Evolutionary conservation across 30 jellyfish, hydroid and myxozoan species (phyloP), one percentile per base, ranked within the genome.

Genomic region (Pseudorhiza aurosa): DNA sequence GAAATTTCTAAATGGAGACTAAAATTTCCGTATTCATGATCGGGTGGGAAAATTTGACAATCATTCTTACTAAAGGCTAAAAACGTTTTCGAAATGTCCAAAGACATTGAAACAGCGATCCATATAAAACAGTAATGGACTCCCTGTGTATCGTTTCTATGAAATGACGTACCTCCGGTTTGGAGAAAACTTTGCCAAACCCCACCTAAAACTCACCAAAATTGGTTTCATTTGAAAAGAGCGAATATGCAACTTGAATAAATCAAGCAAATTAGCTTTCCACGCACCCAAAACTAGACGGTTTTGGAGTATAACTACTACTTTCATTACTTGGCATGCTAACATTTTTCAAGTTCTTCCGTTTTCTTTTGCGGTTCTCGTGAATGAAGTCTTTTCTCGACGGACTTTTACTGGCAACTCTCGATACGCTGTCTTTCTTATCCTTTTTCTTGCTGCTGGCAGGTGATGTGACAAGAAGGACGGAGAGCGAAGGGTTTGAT

Each of bases 401-500:
- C 26, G 79, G 65, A 15, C 62, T 73, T 51, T 73, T 73, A 12
- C 28, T 29, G 9, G 74, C 27, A 42, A 57, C 1, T 49, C 53
- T 55, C 40, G 75, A 39, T 4, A 37, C 46, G 36, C 43, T 50
- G 19, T 85, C 88, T 45, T 87, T 81, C 39, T 81, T 81, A 53
- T 89, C 93, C 68, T 82, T 89, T 89, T 89, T 89, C 73, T 89
- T 89, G 75, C 85, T 63, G 45, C 89, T 79, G 57, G 89, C 80
- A 0, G 98, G 87, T 8, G 91, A 77, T 14, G 98, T 92, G 59
- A 92, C 96, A 19, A 92, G 92, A 19, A 92, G 87, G 7, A 85
- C 85, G 32, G 96, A 84, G 36, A 92, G 68, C 21, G 98, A 92
- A 0, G 98, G 98, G 49, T 92, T 92, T 10, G 90, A 82, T 49